These are phyloP conservation scores for Mirounga angustirostris DNA, from an alignment of 2,113 vertebrate species.

Conservation along the genomic window DNA sequence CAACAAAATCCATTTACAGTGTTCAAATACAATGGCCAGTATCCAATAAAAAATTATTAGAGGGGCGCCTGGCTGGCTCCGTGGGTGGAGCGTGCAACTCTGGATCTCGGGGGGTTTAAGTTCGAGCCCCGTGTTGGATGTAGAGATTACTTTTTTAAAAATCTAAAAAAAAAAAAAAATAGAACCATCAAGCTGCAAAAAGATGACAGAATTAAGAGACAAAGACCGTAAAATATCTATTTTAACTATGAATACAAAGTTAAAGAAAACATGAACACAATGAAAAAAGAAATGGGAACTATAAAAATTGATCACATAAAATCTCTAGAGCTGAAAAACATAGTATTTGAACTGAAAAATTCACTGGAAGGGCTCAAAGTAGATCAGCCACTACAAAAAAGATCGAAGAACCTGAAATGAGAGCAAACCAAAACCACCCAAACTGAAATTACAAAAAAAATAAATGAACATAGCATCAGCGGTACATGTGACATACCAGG, in stretches of 20 bases:
- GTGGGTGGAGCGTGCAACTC: not conserved
- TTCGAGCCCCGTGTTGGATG: not conserved
- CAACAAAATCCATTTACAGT: constrained; percentile 17
- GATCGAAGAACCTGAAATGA: not conserved
- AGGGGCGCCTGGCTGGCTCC: not conserved
- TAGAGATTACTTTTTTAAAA: not conserved
- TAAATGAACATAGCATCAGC: not conserved
- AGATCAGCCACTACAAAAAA: not conserved
- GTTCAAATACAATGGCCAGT: not conserved
- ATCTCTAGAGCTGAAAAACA: constrained; percentile 8
- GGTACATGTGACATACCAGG: not conserved
- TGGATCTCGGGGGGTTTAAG: not conserved
- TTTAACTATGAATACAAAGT: not conserved
- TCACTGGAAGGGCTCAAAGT: not conserved
- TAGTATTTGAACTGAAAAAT: constrained; percentile 14
- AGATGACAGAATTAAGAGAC: not conserved
- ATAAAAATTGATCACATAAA: not conserved
- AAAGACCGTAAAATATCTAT: constrained; percentile 48
- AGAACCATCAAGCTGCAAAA: constrained; percentile 37
- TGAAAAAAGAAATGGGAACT: not conserved
- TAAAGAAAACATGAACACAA: not conserved
- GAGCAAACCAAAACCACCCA: not conserved
- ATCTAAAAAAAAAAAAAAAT: not conserved
- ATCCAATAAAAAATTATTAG: constrained; percentile 17
- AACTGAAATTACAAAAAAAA: not conserved